Conservation (phyloP, 2,113 vertebrate genomes). For the Brienomyrus brachyistius region DNA sequence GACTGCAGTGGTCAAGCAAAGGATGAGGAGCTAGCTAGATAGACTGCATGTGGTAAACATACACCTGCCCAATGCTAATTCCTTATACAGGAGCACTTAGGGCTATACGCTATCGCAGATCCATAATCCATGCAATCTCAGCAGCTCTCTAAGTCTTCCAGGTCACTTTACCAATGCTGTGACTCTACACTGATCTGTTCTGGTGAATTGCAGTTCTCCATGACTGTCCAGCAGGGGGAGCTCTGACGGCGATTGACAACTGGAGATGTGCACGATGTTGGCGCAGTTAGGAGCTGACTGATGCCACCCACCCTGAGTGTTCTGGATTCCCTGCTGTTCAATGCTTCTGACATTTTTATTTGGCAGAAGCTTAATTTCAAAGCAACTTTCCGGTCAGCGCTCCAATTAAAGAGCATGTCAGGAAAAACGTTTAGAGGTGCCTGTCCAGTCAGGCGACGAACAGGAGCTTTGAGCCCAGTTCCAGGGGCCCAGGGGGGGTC, state of each 20-base stretch:
- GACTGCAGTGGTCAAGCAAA: not conserved
- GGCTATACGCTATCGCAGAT: not conserved
- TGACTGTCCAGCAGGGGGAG: not conserved
- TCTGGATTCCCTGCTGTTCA: not conserved
- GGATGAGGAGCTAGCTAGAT: too few relatives aligned
- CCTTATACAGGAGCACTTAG: not conserved
- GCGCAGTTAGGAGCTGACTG: not conserved
- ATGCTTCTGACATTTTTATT: not conserved
- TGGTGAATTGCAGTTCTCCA: not conserved
- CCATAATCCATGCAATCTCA: not conserved
- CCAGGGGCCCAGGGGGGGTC: not conserved
- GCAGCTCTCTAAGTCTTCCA: not conserved
- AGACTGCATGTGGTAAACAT: not conserved
- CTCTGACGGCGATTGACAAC: not conserved
- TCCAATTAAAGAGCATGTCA: not conserved
- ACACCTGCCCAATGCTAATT: not conserved
- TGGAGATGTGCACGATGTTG: not conserved
- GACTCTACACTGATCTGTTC: not conserved
- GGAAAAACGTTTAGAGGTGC: not conserved
- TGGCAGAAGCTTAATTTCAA: not conserved
- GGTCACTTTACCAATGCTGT: not conserved
- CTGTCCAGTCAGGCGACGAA: not conserved
- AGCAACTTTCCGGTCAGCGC: not conserved
- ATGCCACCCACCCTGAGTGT: not conserved
- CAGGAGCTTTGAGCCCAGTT: not conserved